phyloP scores from a whole-genome alignment of 1,140 invertebrate species.

The Apis cerana region DNA sequence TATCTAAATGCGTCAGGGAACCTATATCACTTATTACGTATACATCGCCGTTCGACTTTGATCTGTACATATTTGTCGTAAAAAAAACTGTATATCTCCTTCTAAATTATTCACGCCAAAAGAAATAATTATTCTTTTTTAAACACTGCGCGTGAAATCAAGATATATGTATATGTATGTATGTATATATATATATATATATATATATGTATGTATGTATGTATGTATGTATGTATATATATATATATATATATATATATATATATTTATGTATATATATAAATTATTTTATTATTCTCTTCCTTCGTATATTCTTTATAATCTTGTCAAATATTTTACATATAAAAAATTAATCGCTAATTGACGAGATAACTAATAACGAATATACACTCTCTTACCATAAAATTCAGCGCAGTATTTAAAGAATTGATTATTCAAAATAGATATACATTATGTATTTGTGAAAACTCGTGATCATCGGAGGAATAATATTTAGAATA shows the following conservation, averaged over 20 bases:
- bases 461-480: constrained; percentile 4
- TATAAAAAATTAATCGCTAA: constrained; percentile 14
- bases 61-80: background rate
- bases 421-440: background rate
- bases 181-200: too few relatives aligned
- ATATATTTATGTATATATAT: background rate
- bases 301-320: background rate
- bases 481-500: constrained; percentile 20
- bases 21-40: constrained; percentile 22
- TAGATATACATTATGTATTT: background rate
- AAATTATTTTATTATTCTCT: too few relatives aligned
- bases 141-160: constrained; percentile 10
- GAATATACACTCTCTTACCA: background rate
- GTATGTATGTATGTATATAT: too few relatives aligned
- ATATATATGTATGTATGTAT: too few relatives aligned
- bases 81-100: background rate
- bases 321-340: background rate
- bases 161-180: too few relatives aligned
- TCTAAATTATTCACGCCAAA: background rate
- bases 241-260: too few relatives aligned
- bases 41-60: background rate
- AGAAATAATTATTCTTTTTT: background rate
- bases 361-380: constrained; percentile 19
- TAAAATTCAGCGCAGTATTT: constrained; percentile 3
- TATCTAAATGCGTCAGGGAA: constrained; percentile 10